Evolutionary conservation across 2,888 invertebrate species (phyloP).

Genomic region (Helicoverpa assulta): DNA sequence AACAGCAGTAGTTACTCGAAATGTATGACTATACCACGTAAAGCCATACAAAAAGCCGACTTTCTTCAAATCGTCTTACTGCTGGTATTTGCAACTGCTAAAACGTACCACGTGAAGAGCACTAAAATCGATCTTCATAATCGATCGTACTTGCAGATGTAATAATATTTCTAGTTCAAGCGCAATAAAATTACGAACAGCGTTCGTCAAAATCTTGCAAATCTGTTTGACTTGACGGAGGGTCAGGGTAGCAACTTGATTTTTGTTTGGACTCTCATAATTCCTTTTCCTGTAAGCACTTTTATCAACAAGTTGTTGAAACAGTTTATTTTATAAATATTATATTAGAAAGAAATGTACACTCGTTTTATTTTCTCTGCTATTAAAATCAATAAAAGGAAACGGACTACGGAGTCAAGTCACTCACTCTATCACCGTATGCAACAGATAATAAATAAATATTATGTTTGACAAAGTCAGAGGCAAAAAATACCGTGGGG

Average conservation of each 20-base stretch:
- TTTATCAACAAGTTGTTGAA: constrained; percentile 22
- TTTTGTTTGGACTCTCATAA: constrained; percentile 51
- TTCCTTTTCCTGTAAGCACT: constrained; percentile 26
- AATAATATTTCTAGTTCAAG: constrained; percentile 25
- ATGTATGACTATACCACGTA: constrained; percentile 10
- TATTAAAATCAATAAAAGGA: constrained; percentile 75
- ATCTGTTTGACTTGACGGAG: constrained; percentile 21
- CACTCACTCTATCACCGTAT: constrained; percentile 50
- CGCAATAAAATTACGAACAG: constrained; percentile 26
- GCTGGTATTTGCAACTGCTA: constrained; percentile 23
- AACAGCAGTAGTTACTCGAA: constrained; percentile 10
- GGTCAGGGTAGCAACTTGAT: constrained; percentile 41
- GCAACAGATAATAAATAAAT: constrained; percentile 44
- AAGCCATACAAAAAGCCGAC: constrained; percentile 39
- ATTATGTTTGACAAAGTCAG: constrained; percentile 29
- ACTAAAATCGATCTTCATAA: constrained; percentile 53
- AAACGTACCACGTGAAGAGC: constrained; percentile 30
- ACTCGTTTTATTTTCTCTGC: constrained; percentile 60
- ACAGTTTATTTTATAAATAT: constrained; percentile 28
- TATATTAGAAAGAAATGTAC: constrained; percentile 42
- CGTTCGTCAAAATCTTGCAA: constrained; percentile 28
- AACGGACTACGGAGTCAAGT: constrained; percentile 55
- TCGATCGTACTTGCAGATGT: constrained; percentile 38
- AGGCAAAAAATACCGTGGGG: neutral
- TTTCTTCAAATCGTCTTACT: constrained; percentile 22